Base-by-base conservation (phyloP, 1,140 invertebrate genomes). In the Bombus confusus region DNA sequence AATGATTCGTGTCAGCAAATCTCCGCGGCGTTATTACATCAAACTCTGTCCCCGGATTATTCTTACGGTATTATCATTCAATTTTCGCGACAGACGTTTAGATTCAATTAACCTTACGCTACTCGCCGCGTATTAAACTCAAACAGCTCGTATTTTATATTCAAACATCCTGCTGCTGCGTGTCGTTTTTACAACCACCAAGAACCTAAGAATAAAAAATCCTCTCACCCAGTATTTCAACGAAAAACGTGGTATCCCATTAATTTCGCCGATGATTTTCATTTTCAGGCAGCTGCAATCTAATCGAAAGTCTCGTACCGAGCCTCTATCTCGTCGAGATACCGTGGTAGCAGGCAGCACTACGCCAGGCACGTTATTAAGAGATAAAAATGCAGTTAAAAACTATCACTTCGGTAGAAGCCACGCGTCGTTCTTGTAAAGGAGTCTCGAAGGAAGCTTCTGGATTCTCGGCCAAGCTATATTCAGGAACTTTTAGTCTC, bases 381-480 rank as follows among this genome's bases (percentile, higher is more conserved):
- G 59, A 74, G 84, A 80, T 80, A 85, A 80, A 80, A 85, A 69
- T 80, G 79, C 84, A 80, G 78, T 85, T 75, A 75, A 81, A 75
- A 80, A 81, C 79, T 81, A 81, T 81, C 80, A 66, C n/a, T 8
- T 9, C n/a, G 37, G 39, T 15, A 47, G 41, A 1, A 66, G 34
- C 41, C 13, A 47, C 75, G 66, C 69, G 57, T 10, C 39, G 31
- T 41, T 1, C 22, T 68, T 9, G 10, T 1, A 47, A 34, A 34
- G 22, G 43, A 74, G 25, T n/a, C 10, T 5, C 69, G 41, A 52
- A 52, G 57, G 43, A 66, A 80, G 78, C 52, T 25, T 47, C 47
- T 37, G 9, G 41, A 83, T 86, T 86, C 37, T n/a, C 37, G 34
- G 10, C 22, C 8, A n/a, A 37, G 31, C 80, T 59, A 59, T 62